Percentiles rank a stretch among this genome's conserved stretches.
phyloP scores from a whole-genome alignment of 2,797 vertebrate species.

The Hemitrygon akajei region DNA sequence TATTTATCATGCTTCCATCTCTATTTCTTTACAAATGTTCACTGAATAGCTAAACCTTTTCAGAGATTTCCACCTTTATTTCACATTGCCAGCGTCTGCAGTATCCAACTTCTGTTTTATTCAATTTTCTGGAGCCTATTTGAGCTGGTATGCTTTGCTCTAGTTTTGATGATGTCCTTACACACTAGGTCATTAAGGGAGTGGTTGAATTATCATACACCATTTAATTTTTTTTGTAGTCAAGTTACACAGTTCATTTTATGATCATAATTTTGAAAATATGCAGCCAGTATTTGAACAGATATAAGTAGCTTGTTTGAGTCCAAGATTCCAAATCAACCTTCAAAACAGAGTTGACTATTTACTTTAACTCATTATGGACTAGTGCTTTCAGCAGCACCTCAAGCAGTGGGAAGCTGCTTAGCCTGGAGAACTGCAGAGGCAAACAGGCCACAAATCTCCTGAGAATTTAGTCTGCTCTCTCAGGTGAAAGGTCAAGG shows the following conservation, averaged over 20 bases:
- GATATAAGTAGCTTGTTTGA: background rate
- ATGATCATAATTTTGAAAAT: background rate
- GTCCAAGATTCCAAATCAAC: background rate
- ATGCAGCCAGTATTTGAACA: background rate
- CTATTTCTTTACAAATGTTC: background rate
- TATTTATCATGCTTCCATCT: background rate
- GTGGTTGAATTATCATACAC: background rate
- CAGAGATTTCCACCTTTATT: background rate
- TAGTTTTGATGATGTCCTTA: background rate
- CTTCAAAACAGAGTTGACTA: background rate
- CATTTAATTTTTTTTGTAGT: background rate
- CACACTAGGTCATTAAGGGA: background rate
- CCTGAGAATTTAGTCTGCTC: background rate
- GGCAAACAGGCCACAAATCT: background rate
- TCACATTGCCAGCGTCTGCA: background rate
- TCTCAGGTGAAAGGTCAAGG: too few species aligned
- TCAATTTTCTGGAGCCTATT: background rate
- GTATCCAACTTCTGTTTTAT: background rate
- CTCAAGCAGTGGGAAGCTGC: background rate
- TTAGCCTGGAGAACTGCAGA: background rate
- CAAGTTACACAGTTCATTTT: background rate
- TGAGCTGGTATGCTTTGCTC: background rate
- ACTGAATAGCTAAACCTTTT: background rate
- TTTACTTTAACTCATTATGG: background rate
- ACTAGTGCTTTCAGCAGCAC: background rate